phyloP scores from a whole-genome alignment of 2,888 invertebrate genomes.

The Lycia hirtaria region DNA sequence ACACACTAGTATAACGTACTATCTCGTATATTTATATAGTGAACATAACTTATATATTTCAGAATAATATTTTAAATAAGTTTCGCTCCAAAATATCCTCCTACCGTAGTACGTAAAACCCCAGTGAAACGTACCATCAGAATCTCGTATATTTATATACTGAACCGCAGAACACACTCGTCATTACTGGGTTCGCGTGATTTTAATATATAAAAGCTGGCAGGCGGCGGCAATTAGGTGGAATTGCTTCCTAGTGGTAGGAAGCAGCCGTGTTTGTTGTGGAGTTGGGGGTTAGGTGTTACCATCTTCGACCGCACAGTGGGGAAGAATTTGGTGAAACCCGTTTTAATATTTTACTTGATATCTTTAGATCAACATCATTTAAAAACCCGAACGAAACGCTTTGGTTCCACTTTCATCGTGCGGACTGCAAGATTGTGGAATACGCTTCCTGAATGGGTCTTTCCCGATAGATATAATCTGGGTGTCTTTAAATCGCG shows the following conservation, averaged over 20 bases:
- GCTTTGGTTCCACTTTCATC: too few relatives aligned
- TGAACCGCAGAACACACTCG: conserved; percentile 30
- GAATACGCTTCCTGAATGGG: too few relatives aligned
- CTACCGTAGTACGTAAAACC: not conserved
- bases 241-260: conserved; percentile 47
- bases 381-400: too few relatives aligned
- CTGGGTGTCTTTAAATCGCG: too few relatives aligned
- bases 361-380: too few relatives aligned
- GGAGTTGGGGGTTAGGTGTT: not conserved
- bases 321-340: not conserved
- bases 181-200: conserved; percentile 48
- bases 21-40: too few relatives aligned
- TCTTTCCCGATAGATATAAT: too few relatives aligned
- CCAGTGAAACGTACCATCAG: not conserved
- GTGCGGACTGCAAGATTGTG: too few relatives aligned
- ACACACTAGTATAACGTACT: too few relatives aligned
- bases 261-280: not conserved
- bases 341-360: too few relatives aligned
- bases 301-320: not conserved
- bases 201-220: conserved; percentile 49
- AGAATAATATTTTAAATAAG: too few relatives aligned
- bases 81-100: not conserved
- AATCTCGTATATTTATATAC: not conserved
- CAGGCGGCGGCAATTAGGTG: conserved; percentile 46
- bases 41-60: too few relatives aligned